phyloP scores from a whole-genome alignment of 1,140 invertebrate genomes.

The Hypsibius dujardini region DNA sequence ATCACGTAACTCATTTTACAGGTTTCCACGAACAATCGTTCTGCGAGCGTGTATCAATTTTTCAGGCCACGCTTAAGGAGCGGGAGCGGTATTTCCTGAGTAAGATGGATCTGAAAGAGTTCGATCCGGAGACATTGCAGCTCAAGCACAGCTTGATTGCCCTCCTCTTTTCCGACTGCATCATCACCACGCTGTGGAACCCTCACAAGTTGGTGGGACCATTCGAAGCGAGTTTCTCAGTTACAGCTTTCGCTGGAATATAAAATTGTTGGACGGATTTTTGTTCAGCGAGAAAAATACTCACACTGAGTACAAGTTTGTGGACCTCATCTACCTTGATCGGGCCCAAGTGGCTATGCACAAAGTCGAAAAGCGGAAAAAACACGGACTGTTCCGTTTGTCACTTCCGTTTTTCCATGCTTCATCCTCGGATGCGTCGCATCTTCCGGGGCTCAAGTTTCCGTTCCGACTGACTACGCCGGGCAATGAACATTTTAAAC shows the following conservation, averaged over 20 bases:
- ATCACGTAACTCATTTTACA: no score
- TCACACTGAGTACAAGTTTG: slow-evolving; percentile 6
- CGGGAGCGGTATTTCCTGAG: background rate
- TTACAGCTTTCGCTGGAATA: no score
- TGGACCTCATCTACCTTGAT: background rate
- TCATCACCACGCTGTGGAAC: background rate
- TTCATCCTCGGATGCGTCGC: no score
- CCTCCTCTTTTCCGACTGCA: background rate
- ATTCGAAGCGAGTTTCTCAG: background rate
- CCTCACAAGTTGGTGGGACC: background rate
- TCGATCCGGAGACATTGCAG: background rate
- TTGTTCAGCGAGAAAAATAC: background rate
- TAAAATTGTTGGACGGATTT: background rate
- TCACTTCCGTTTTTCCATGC: no score
- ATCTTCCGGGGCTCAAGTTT: no score
- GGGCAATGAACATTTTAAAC: no score
- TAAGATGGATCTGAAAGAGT: background rate
- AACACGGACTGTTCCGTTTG: no score
- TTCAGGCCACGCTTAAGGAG: background rate
- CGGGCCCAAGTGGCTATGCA: background rate
- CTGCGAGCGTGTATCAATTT: background rate
- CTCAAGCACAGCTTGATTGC: background rate
- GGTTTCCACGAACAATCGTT: background rate
- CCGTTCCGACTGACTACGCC: no score
- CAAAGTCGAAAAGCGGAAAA: background rate